Evolutionary conservation across 2,888 invertebrate species (phyloP), one percentile per base, ranked within the genome.

Genomic region (Julus scanicus): DNA sequence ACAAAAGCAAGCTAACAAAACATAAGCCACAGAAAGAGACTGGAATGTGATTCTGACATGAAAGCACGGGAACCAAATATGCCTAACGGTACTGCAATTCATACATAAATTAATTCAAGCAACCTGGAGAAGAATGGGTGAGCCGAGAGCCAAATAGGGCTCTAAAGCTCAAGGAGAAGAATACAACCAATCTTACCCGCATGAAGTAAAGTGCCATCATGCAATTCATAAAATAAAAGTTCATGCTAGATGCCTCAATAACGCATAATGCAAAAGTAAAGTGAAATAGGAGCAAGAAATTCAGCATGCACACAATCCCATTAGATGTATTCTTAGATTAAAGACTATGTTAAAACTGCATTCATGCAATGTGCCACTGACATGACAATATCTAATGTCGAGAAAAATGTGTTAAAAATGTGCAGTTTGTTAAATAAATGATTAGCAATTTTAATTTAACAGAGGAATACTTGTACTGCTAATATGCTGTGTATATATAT

Each of bases 31-130:
- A n/a, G 57, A n/a, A n/a, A 57, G 57, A n/a, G 57, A 57, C 57
- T 57, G 53, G 53, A 57, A 57, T 57, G 57, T 57, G 57, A 57
- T 57, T 57, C 53, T 53, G 53, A 53, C 63, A 17, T 71, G 20
- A 71, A 71, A 71, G 63, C 63, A 20, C 2, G 8, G 20, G 20
- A 71, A 20, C 63, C 11, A 71, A 71, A 71, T 20, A 71, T 29
- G 20, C 63, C 63, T 57, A 71, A 71, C 57, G 20, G 57, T 44
- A 44, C 44, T 44, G 44, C 44, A 44, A 44, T 44, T 44, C 44
- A 44, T 44, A 44, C 44, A 44, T 44, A 44, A 44, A 44, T 44
- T 44, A 44, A 44, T 44, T 44, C 8, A 44, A 44, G 44, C 44
- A 44, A 44, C 44, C 44, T 44, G 8, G 44, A 44, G 44, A 44